Conservation (phyloP, 2,888 invertebrate genomes). For the Spodoptera littoralis region DNA sequence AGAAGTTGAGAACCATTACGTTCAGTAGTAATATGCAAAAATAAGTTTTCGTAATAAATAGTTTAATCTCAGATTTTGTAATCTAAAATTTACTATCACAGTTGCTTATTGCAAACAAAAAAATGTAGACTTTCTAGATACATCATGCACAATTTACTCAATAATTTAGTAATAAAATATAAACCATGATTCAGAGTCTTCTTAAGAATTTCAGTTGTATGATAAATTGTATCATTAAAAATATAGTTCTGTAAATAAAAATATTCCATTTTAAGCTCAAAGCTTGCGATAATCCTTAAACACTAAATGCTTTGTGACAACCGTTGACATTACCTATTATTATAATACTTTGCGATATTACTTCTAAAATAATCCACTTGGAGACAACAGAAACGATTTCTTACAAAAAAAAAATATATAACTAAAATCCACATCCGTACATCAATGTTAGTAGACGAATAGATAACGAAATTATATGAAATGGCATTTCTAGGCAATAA, state of each 20-base stretch:
- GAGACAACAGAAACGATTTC: conserved; percentile 53
- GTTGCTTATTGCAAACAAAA: conserved; percentile 80
- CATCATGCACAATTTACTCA: conserved; percentile 24
- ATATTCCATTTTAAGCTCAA: conserved; percentile 57
- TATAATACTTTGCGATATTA: conserved; percentile 55
- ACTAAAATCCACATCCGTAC: conserved; percentile 39
- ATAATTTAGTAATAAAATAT: conserved; percentile 48
- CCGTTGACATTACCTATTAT: conserved; percentile 53
- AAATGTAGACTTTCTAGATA: conserved; percentile 44
- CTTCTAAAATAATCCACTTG: conserved; percentile 44
- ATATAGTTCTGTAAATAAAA: conserved; percentile 42
- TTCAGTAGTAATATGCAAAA: conserved; percentile 33
- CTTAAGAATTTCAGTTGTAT: conserved; percentile 21
- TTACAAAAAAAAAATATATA: conserved; percentile 50
- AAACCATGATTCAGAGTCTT: conserved; percentile 42
- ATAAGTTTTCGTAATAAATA: conserved; percentile 35
- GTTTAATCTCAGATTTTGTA: conserved; percentile 62
- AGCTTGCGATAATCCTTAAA: conserved; percentile 69
- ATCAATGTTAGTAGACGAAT: conserved; percentile 55
- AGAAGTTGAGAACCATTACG: conserved; percentile 12
- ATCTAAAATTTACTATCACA: conserved; percentile 83
- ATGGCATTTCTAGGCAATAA: conserved; percentile 53
- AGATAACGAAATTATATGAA: conserved; percentile 42
- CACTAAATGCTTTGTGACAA: conserved; percentile 78
- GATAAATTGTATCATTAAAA: conserved; percentile 30